Evolutionary conservation across 1,140 invertebrate species (phyloP).

Genomic region (Drosophila sproati): DNA sequence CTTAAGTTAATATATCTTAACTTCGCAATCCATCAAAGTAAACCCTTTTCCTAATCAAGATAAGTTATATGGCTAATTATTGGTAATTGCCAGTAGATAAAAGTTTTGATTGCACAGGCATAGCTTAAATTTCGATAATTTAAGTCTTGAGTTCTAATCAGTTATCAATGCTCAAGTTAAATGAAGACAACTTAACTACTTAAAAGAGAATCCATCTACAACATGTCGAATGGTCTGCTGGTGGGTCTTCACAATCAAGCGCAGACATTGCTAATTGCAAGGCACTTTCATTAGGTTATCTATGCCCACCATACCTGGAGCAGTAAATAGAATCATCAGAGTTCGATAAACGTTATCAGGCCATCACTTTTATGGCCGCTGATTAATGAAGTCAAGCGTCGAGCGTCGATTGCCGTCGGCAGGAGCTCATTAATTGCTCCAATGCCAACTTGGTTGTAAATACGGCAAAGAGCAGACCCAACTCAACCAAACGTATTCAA

Average conservation of each 20-base stretch:
- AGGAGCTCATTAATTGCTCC: conserved; percentile 73
- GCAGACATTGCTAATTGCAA: conserved; percentile 41
- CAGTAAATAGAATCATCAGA: conserved; percentile 74
- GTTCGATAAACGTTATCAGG: conserved; percentile 73
- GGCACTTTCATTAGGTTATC: conserved; percentile 64
- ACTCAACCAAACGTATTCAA: not conserved
- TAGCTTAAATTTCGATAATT: conserved; percentile 9
- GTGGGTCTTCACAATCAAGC: conserved; percentile 15
- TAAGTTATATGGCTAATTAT: conserved; percentile 35
- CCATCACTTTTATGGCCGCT: conserved; percentile 75
- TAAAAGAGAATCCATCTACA: not conserved
- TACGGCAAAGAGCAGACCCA: conserved; percentile 54
- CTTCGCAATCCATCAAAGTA: not conserved
- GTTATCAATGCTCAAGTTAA: not conserved
- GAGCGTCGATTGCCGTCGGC: conserved; percentile 61
- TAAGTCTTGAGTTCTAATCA: not conserved
- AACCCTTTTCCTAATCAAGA: conserved; percentile 12
- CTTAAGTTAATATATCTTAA: conserved; percentile 3
- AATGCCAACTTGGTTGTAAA: conserved; percentile 65
- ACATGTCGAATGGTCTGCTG: conserved; percentile 9
- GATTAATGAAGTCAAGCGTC: conserved; percentile 66
- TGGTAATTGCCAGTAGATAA: conserved; percentile 29
- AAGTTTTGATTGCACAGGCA: conserved; percentile 7
- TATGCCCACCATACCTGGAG: conserved; percentile 34
- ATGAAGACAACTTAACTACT: conserved; percentile 7